phyloP scores from a whole-genome alignment of 53 echinoderm and acorn worm species.

The Apostichopus leukothele region DNA sequence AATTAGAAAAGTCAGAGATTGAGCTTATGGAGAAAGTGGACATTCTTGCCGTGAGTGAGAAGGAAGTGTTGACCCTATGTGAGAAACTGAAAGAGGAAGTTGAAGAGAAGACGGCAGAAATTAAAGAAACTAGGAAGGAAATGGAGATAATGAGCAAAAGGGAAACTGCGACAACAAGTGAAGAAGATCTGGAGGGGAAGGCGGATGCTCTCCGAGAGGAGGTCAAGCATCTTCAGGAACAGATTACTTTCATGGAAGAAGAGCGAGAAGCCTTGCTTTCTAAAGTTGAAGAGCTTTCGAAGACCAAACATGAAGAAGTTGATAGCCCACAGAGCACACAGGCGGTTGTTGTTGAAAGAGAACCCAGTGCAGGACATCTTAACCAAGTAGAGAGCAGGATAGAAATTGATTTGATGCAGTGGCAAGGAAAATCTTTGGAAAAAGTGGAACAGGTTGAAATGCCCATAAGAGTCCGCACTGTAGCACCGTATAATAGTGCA shows the following conservation, averaged over 20 bases:
- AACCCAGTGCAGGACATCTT: not conserved
- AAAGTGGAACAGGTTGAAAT: slow-evolving; percentile 52
- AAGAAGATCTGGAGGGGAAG: slow-evolving; percentile 1
- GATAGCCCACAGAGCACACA: slow-evolving; percentile 9
- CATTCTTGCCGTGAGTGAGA: slow-evolving; percentile 58
- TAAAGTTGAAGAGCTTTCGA: slow-evolving; percentile 37
- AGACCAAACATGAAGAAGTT: slow-evolving; percentile 7
- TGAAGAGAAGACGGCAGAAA: slow-evolving; percentile 39
- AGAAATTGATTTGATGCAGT: slow-evolving; percentile 21
- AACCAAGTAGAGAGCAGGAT: slow-evolving; percentile 1
- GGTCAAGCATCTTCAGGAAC: slow-evolving; percentile 57
- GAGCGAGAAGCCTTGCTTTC: not conserved
- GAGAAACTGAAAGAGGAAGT: slow-evolving; percentile 51
- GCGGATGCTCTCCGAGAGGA: slow-evolving; percentile 1
- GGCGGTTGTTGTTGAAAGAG: not conserved
- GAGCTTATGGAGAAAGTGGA: slow-evolving; percentile 84
- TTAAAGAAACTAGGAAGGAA: not conserved
- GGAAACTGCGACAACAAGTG: not conserved
- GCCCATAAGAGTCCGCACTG: slow-evolving; percentile 35
- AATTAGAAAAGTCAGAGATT: slow-evolving; percentile 86
- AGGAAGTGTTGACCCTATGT: slow-evolving; percentile 57
- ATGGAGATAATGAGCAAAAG: not conserved
- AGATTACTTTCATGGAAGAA: slow-evolving; percentile 43
- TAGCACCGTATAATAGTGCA: slow-evolving; percentile 1
- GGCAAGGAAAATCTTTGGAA: slow-evolving; percentile 23